Evolutionary conservation across 2,888 invertebrate species (phyloP).

Genomic region (Clitarchus hookeri): DNA sequence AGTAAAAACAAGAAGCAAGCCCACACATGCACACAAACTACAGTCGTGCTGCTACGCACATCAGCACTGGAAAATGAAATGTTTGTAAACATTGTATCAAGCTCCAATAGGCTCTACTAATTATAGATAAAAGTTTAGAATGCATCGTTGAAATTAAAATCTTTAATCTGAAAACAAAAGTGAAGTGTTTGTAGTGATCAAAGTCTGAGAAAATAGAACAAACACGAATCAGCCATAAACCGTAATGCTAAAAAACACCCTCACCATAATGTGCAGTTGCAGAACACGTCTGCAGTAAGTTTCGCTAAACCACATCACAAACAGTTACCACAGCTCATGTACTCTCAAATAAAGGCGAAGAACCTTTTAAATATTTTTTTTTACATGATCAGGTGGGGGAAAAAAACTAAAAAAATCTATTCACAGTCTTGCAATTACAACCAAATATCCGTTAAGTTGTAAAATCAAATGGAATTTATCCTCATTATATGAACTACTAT

Average conservation of each 20-base stretch:
- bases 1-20: too few relatives aligned
- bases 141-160: too few relatives aligned
- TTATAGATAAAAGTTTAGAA: too few relatives aligned
- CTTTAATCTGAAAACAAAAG: too few relatives aligned
- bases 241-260: background rate
- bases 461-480: background rate
- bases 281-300: background rate
- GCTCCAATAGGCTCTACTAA: too few relatives aligned
- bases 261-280: background rate
- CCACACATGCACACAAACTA: too few relatives aligned
- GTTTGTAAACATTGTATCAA: too few relatives aligned
- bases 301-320: background rate
- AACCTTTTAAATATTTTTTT: background rate
- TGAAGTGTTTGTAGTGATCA: background rate
- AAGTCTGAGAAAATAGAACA: background rate
- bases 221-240: background rate
- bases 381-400: background rate
- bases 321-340: background rate
- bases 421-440: constrained; percentile 7
- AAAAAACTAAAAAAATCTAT: background rate
- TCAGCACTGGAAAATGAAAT: too few relatives aligned
- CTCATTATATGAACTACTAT: background rate
- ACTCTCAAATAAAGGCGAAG: background rate
- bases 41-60: too few relatives aligned
- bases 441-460: background rate